A percentile compares a stretch with the other conserved stretches of the same genome.
phyloP scores from a whole-genome alignment of 2,888 invertebrate species.

The Melitaea athalia region DNA sequence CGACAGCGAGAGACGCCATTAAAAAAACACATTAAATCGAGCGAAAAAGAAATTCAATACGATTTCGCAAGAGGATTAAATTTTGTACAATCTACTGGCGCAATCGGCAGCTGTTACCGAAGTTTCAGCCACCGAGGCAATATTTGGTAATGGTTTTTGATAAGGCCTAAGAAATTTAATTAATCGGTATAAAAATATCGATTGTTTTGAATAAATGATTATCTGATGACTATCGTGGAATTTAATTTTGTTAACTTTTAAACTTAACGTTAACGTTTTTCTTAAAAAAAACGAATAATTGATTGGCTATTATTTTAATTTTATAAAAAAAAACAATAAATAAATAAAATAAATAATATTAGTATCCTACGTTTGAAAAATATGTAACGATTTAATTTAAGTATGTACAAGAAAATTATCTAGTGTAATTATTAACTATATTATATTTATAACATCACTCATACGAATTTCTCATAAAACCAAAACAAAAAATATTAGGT shows the following conservation, averaged over 20 bases:
- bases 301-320: too few relatives aligned
- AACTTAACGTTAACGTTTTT: not conserved
- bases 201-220: not conserved
- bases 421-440: too few relatives aligned
- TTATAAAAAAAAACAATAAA: too few relatives aligned
- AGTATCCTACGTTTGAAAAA: too few relatives aligned
- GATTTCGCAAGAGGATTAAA: conserved; percentile 73
- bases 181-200: not conserved
- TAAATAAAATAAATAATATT: too few relatives aligned
- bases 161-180: conserved; percentile 52
- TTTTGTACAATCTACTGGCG: conserved; percentile 75
- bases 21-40: conserved; percentile 73
- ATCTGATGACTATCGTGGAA: not conserved
- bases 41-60: conserved; percentile 78
- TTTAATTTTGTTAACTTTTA: not conserved
- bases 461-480: not conserved
- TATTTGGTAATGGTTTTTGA: conserved; percentile 54
- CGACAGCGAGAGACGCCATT: conserved; percentile 67
- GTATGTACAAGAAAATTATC: too few relatives aligned
- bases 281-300: too few relatives aligned
- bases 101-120: conserved; percentile 75
- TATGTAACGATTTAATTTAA: too few relatives aligned
- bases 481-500: not conserved
- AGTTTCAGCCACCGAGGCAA: conserved; percentile 63
- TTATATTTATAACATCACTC: not conserved